phyloP scores from a whole-genome alignment of 2,797 vertebrate genomes.

The Chaenodraco wilsoni region DNA sequence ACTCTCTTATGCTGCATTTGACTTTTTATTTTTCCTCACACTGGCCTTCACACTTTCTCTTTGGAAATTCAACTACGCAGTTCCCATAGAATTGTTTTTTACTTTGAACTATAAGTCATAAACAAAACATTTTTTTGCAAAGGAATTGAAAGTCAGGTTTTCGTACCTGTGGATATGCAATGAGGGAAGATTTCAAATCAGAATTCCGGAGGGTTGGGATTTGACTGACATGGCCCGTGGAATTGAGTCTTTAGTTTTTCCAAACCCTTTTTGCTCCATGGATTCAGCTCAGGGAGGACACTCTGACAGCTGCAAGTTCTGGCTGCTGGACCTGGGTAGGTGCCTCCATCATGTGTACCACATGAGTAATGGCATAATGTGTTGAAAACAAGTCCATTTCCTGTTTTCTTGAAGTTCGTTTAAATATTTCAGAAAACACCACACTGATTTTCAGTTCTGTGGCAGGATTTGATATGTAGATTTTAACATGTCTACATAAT shows the following conservation, averaged over 20 bases:
- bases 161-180: slow-evolving; percentile 37
- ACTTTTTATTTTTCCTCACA: slow-evolving; percentile 56
- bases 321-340: slow-evolving; percentile 86
- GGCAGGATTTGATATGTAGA: background rate
- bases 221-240: slow-evolving; percentile 77
- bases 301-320: slow-evolving; percentile 84
- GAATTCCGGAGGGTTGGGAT: slow-evolving; percentile 24
- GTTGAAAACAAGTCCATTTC: background rate
- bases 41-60: slow-evolving; percentile 48
- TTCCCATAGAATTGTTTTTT: slow-evolving; percentile 9
- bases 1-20: slow-evolving; percentile 66
- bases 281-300: slow-evolving; percentile 74
- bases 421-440: background rate
- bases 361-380: background rate
- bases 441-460: background rate
- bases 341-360: slow-evolving; percentile 24
- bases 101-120: background rate
- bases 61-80: slow-evolving; percentile 29
- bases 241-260: slow-evolving; percentile 77
- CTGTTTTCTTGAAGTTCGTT: background rate
- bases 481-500: background rate
- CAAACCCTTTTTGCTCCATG: slow-evolving; percentile 77
- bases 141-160: slow-evolving; percentile 7
- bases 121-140: background rate
- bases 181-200: slow-evolving; percentile 42